phyloP scores from a whole-genome alignment of 2,113 vertebrate species.

The Phaethon lepturus region DNA sequence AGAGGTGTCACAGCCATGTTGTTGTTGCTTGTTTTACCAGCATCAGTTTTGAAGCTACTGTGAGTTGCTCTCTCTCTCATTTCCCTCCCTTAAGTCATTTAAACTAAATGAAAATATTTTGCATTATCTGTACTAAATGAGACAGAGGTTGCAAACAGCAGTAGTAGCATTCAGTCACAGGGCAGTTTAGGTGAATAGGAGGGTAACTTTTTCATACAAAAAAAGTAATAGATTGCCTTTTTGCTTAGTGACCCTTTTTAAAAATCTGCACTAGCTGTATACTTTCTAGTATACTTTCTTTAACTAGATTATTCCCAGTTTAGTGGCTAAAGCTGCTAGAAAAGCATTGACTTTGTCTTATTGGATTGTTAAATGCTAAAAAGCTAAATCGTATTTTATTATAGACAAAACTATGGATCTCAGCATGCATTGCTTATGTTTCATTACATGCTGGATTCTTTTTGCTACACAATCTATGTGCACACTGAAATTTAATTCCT shows the following conservation, averaged over 20 bases:
- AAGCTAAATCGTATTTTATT: not conserved
- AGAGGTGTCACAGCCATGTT: not conserved
- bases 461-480: not conserved
- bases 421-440: not conserved
- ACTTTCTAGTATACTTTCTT: not conserved
- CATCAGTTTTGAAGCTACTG: not conserved
- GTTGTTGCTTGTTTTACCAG: not conserved
- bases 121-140: not conserved
- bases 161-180: not conserved
- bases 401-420: not conserved
- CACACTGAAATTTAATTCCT: not conserved
- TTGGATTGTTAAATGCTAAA: not conserved
- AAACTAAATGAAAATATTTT: not conserved
- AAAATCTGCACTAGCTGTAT: not conserved
- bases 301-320: not conserved
- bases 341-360: not conserved
- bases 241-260: not conserved
- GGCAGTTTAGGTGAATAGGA: not conserved
- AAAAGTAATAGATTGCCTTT: not conserved
- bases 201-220: not conserved
- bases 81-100: not conserved
- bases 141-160: not conserved
- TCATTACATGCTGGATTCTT: not conserved
- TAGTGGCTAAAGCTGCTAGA: not conserved
- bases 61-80: too few species aligned